Base-by-base conservation (phyloP, 2,797 vertebrate genomes). In the Liparis tanakae region DNA sequence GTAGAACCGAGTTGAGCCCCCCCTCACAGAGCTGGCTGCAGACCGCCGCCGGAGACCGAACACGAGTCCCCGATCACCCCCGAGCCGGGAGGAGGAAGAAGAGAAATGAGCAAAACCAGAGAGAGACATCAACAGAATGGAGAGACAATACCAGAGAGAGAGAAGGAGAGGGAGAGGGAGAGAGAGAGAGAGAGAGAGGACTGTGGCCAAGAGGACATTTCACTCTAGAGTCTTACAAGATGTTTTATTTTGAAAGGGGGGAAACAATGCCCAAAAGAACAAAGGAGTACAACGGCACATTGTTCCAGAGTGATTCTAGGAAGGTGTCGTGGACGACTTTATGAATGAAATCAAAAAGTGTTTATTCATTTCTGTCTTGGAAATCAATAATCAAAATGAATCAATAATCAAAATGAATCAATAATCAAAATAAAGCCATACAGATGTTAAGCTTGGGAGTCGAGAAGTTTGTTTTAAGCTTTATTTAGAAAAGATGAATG, bases 1-100 rank as follows among this genome's bases (percentile, higher is more conserved):
- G 85, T 85, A 89, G 90, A 90, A 91, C 88, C 84, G 75, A 90
- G 85, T 83, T 86, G 86, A 89, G 90, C 87, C 25, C 25, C 25
- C 82, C 83, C 79, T 86, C 81, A 63, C 86, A 80, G 84, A 48
- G 50, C 80, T 88, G 87, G 87, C 87, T 81, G 8, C 74, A 69
- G 82, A 53, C 72, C 53, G 65, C 75, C 82, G 80, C 86, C 62
- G 20, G 73, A 83, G 79, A 88, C 85, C 79, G 25, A 78, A 61
- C 76, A 72, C 81, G 82, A 84, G 59, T 84, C 86, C 86, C 88
- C 67, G 79, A 81, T 79, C 82, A 69, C 78, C 79, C 79, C 81
- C 36, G 81, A 70, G 79, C 76, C 82, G 87, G 87, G 88, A 82
- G n/a, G 67, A 30, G 80, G 78, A 85, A 85, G 71, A 81, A 90